These are phyloP conservation scores for Bombus superbus DNA, from an alignment of 1,140 invertebrate genomes.

Conservation along the genomic window DNA sequence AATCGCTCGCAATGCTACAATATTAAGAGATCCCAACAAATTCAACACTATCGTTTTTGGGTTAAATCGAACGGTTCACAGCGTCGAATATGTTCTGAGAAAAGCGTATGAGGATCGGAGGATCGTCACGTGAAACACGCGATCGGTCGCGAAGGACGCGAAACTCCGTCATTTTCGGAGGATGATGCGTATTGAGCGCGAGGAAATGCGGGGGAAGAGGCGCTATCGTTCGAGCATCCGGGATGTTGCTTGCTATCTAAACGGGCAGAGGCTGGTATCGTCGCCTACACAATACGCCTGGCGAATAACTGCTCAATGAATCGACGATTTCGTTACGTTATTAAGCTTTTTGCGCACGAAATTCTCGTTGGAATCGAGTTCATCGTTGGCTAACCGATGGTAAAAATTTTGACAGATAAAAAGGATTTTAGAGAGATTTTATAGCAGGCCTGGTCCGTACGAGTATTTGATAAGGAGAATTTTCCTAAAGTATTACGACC, in stretches of 20 bases:
- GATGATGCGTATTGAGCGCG: conserved; percentile 65
- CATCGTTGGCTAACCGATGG: rapidly evolving
- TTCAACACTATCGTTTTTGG: no score
- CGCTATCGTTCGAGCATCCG: conserved; percentile 77
- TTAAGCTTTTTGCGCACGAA: conserved; percentile 11
- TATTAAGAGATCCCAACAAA: no score
- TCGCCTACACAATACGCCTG: conserved; percentile 71
- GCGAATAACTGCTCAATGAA: conserved; percentile 69
- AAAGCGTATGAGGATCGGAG: background rate
- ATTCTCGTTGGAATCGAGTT: no score
- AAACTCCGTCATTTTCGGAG: conserved; percentile 47
- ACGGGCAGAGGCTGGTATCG: conserved; percentile 77
- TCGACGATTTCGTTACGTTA: conserved; percentile 65
- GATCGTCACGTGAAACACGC: conserved; percentile 1
- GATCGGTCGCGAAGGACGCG: conserved; percentile 36
- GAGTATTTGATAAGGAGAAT: background rate
- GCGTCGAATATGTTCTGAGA: background rate
- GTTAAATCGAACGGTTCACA: no score
- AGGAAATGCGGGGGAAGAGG: conserved; percentile 80
- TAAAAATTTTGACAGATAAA: background rate
- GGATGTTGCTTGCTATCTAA: conserved; percentile 79
- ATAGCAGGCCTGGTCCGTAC: background rate
- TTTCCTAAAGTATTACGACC: background rate
- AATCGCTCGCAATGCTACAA: no score
- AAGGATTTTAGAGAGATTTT: background rate